Base-by-base conservation (phyloP, 2,797 vertebrate species). In the Phoeniculus purpureus region DNA sequence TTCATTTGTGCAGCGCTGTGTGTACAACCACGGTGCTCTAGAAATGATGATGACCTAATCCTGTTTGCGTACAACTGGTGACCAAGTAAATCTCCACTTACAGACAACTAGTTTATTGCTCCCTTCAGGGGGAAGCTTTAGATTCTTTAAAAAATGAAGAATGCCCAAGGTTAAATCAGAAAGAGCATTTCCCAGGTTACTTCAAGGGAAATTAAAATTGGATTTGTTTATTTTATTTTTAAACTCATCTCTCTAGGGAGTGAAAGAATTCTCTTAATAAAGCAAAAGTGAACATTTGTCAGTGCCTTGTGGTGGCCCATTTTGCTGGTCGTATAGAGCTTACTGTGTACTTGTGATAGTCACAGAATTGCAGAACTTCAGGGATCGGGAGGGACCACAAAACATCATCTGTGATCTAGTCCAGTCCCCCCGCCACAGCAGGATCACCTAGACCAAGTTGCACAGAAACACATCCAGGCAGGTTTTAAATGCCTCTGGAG, bases 191-290 rank as follows among this genome's bases (percentile, higher is more conserved):
- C 68, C 45, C 13, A 66, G 12, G 54, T 78, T 83, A 55, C 34
- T 90, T 72, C 22, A 72, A 82, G 40, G 56, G 16, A 92, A 92
- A 94, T 90, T 65, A 72, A 94, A 90, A 43, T 50, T 15, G 2
- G 31, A 37, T 18, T 26, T 67, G 74, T 29, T 62, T 45, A 37
- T 55, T 70, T 84, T 70, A 15, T 51, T 90, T 82, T 51, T 59
- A 59, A 14, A 48, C 14, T 27, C 14, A 7, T 64, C 67, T 82
- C 45, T 81, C 13, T 25, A 48, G 40, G 56, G 56, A 85, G 59
- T 17, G 47, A 61, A 87, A 67, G 26, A 66, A 50, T 6, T 19
- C 43, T 56, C 75, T 77, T 81, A 87, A 61, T 81, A 76, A 85
- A 75, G 7, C 3, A 3, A 62, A 45, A 45, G 21, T 43, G 43